phyloP scores from a whole-genome alignment of 2,888 invertebrate genomes.

The Buathra laborator region DNA sequence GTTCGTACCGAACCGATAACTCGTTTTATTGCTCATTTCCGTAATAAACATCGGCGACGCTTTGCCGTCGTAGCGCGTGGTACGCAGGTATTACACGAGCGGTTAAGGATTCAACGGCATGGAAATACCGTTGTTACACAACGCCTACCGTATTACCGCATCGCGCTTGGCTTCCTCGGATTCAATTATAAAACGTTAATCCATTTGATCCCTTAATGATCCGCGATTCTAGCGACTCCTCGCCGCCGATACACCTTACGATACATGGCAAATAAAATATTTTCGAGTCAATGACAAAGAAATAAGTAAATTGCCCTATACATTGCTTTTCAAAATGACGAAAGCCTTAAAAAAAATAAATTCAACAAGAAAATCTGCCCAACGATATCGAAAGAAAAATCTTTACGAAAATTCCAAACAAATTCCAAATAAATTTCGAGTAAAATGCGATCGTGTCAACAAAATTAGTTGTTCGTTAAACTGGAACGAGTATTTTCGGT shows the following conservation, averaged over 20 bases:
- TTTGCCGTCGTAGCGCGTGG: not conserved
- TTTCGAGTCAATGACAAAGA: not conserved
- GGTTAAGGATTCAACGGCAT: conserved; percentile 56
- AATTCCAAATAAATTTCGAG: not conserved
- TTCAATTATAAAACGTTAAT: conserved; percentile 67
- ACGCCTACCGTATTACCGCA: conserved; percentile 47
- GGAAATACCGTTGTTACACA: conserved; percentile 59
- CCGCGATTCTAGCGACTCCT: conserved; percentile 33
- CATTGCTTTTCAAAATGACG: no score
- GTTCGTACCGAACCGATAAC: not conserved
- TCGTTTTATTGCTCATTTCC: not conserved
- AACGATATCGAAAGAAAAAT: no score
- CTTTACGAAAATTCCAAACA: not conserved
- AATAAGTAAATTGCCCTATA: not conserved
- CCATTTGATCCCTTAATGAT: conserved; percentile 54
- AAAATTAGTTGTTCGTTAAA: not conserved
- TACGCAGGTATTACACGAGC: conserved; percentile 47
- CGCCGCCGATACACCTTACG: not conserved
- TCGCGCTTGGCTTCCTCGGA: conserved; percentile 52
- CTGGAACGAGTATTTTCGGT: not conserved
- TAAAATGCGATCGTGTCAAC: not conserved
- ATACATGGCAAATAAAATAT: not conserved
- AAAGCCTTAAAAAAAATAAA: no score
- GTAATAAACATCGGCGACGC: not conserved
- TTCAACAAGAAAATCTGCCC: no score